These are phyloP conservation scores for Pemphredon lugubris DNA, from an alignment of 2,888 invertebrate genomes.

Conservation along the genomic window DNA sequence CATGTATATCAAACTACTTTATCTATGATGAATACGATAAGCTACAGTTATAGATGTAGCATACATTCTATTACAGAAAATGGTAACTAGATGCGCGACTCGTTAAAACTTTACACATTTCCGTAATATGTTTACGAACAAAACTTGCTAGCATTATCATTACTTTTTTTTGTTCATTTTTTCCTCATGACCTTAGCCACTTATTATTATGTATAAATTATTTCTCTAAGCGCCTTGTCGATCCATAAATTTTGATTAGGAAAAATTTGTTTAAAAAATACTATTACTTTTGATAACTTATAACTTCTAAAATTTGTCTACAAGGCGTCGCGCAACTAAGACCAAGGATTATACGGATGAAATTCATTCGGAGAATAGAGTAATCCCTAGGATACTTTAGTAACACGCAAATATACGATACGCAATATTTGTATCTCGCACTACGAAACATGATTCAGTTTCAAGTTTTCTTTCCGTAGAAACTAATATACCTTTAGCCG, in stretches of 20 bases:
- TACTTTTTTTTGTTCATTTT: background rate
- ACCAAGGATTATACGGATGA: constrained; percentile 43
- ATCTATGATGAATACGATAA: constrained; percentile 59
- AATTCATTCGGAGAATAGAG: constrained; percentile 21
- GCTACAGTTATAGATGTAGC: constrained; percentile 67
- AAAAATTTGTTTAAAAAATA: constrained; percentile 72
- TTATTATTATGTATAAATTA: constrained; percentile 62
- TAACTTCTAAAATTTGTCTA: constrained; percentile 45
- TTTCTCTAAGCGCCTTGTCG: constrained; percentile 64
- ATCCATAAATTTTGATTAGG: constrained; percentile 66
- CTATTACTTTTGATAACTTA: constrained; percentile 66
- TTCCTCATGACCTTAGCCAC: background rate
- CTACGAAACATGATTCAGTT: constrained; percentile 9
- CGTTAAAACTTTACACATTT: constrained; percentile 8
- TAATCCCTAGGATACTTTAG: constrained; percentile 4
- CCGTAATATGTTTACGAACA: constrained; percentile 17
- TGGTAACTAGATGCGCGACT: constrained; percentile 52
- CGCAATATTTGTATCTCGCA: background rate
- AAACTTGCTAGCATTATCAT: constrained; percentile 16
- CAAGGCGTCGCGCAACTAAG: constrained; percentile 57
- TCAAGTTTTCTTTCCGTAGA: constrained; percentile 1
- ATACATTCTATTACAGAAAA: constrained; percentile 50
- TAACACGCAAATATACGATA: constrained; percentile 5
- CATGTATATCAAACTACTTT: constrained; percentile 54
- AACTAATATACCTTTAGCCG: constrained; percentile 4